Conservation (phyloP, 1,140 invertebrate species). For the Mizuhopecten yessoensis region DNA sequence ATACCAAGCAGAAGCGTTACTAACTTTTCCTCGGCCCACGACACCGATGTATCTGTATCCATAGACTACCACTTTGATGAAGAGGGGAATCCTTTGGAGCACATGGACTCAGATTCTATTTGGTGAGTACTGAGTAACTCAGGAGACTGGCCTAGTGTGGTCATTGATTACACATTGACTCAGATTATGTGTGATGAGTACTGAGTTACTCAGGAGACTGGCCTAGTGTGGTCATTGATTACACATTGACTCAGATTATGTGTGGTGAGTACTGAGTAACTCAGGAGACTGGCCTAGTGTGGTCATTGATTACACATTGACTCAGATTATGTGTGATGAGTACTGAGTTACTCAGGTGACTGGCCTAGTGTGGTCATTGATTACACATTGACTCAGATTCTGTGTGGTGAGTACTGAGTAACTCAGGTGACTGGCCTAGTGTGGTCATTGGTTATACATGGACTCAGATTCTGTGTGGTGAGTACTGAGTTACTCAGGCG, state of each 20-base stretch:
- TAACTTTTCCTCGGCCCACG: slow-evolving; percentile 94
- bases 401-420: not conserved
- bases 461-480: not conserved
- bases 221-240: too few relatives aligned
- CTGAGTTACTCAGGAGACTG: not conserved
- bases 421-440: too few relatives aligned
- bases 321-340: not conserved
- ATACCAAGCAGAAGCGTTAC: slow-evolving; percentile 87
- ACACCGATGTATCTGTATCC: slow-evolving; percentile 94
- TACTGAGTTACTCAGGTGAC: not conserved
- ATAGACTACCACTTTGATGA: slow-evolving; percentile 86
- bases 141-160: too few relatives aligned
- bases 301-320: too few relatives aligned
- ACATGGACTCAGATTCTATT: not conserved
- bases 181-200: not conserved
- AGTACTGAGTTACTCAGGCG: too few relatives aligned
- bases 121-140: too few relatives aligned
- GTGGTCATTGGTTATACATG: not conserved
- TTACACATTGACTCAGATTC: too few relatives aligned
- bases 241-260: not conserved
- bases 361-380: not conserved
- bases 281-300: too few relatives aligned
- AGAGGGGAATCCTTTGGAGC: not conserved
- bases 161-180: too few relatives aligned
- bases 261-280: not conserved